Percentiles rank a stretch among this genome's conserved stretches.
These are phyloP conservation scores for Pecten maximus DNA, from an alignment of 2,888 invertebrate species.

Conservation along the genomic window DNA sequence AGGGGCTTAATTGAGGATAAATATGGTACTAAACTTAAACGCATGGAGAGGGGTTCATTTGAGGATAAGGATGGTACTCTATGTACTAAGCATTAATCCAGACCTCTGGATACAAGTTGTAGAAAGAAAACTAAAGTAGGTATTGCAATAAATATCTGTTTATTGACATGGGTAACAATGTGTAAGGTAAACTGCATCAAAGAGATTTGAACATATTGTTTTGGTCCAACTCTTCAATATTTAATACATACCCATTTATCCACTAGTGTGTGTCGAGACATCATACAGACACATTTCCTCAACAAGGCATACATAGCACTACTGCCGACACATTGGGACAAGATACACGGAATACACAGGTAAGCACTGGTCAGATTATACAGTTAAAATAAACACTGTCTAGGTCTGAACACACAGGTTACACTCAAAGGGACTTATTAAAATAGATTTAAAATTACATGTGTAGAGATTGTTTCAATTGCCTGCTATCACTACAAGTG, in stretches of 20 bases:
- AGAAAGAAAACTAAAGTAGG: not conserved
- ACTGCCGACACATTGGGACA: not conserved
- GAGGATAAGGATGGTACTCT: no score
- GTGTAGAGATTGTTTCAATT: no score
- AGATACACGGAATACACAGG: not conserved
- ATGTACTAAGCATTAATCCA: no score
- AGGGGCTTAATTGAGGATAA: no score
- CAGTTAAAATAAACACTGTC: not conserved
- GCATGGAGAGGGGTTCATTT: no score
- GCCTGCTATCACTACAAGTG: no score
- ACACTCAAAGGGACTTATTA: not conserved
- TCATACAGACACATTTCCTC: not conserved
- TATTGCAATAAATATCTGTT: conserved; percentile 1
- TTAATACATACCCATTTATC: not conserved
- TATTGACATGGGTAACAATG: not conserved
- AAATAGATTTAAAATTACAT: no score
- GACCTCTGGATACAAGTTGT: no score
- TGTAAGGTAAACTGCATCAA: not conserved
- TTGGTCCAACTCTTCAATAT: not conserved
- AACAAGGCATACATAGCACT: not conserved
- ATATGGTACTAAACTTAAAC: no score
- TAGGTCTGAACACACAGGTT: not conserved
- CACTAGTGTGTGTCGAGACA: not conserved
- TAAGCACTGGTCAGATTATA: conserved; percentile 8
- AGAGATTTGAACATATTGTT: not conserved